These are phyloP conservation scores for Diabrotica balteata DNA, from an alignment of 2,888 invertebrate genomes.

Conservation along the genomic window DNA sequence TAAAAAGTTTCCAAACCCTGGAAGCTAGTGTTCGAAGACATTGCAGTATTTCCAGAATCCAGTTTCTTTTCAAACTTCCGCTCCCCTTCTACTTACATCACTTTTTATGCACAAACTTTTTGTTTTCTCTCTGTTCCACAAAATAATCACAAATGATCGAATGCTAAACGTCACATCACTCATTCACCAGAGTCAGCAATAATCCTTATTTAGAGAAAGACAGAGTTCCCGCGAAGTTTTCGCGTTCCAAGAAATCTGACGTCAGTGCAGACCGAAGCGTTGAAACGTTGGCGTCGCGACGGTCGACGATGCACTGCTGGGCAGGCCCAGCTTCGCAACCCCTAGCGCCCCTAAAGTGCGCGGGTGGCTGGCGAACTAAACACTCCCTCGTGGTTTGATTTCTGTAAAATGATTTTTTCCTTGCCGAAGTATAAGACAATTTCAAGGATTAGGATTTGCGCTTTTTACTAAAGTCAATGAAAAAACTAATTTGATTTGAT, in stretches of 20 bases:
- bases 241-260: slow-evolving; percentile 23
- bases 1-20: background rate
- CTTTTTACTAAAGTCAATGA: too few species aligned
- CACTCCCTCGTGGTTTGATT: background rate
- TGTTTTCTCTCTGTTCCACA: slow-evolving; percentile 15
- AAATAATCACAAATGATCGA: slow-evolving; percentile 7
- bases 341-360: slow-evolving; percentile 50
- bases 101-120: slow-evolving; percentile 18
- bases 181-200: slow-evolving; percentile 2
- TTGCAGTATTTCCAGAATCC: too few species aligned
- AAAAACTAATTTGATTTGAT: too few species aligned
- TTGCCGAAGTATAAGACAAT: too few species aligned
- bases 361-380: slow-evolving; percentile 42
- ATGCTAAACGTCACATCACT: slow-evolving; percentile 8
- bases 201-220: background rate
- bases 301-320: slow-evolving; percentile 52
- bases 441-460: too few species aligned
- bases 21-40: background rate
- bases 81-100: slow-evolving; percentile 20
- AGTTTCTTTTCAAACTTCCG: slow-evolving; percentile 3
- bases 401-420: slow-evolving; percentile 4
- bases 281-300: slow-evolving; percentile 37
- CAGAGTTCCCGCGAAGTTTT: slow-evolving; percentile 28
- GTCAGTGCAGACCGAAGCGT: slow-evolving; percentile 20
- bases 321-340: slow-evolving; percentile 52